Evolutionary conservation across 2,888 invertebrate species (phyloP), one percentile per base, ranked within the genome.

Genomic region (Andrena camellia): DNA sequence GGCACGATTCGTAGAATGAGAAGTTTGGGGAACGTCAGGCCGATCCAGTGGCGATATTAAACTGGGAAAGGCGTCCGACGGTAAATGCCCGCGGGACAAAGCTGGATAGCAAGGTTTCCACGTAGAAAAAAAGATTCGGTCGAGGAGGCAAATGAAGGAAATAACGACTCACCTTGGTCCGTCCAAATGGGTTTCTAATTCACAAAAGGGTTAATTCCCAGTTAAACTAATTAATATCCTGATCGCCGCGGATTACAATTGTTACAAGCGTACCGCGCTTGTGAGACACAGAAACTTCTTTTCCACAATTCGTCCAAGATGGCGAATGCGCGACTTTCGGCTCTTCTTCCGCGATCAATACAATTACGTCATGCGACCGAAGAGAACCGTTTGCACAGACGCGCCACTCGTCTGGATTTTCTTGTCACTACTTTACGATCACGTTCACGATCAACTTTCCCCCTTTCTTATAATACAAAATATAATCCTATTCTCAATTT

Each of bases 101-200:
- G 71, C 81, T 64, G 69, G 72, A 31, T 64, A 76, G 74, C 74
- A 79, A 54, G 73, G 67, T 77, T 79, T 87, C 88, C 89, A 88
- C 86, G 85, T 87, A 90, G 84, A 85, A 86, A 94, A 95, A 95
- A 95, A 95, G 95, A 94, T 93, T 95, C 94, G 91, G 75, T 86
- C 85, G 87, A 79, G 79, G 78, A 74, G 84, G 90, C 93, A 92
- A 92, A 94, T 94, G 91, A 92, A 89, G 89, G 93, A 95, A 95
- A 95, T 95, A 95, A 93, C 91, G 89, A 92, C 95, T 94, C 96
- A 97, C 97, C 96, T 97, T 96, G 97, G 97, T 97, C 96, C 97
- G 96, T 96, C 96, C 96, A 96, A 96, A 96, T 96, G 96, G 96
- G 95, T 96, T 95, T 95, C 95, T 95, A 95, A 95, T 95, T 95